phyloP scores from a whole-genome alignment of 2,113 vertebrate species.

The Eubucco bourcierii region DNA sequence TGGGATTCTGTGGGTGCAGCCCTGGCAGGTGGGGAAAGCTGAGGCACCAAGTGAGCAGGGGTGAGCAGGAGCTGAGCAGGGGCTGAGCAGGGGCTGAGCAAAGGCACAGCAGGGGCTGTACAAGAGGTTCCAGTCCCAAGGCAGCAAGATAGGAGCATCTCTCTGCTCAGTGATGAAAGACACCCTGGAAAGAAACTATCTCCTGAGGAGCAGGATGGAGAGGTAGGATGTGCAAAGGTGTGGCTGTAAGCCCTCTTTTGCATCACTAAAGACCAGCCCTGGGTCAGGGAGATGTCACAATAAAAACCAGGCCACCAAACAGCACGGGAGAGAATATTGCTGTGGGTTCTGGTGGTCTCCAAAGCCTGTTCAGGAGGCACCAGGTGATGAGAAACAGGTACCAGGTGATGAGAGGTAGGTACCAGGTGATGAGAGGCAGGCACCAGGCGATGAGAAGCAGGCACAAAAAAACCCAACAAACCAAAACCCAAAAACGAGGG shows the following conservation, averaged over 20 bases:
- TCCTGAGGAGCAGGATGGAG: rapidly evolving
- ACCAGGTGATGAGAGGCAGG: not conserved
- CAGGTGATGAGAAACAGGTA: rapidly evolving
- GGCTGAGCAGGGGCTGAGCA: no score
- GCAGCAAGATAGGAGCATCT: not conserved
- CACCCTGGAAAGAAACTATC: rapidly evolving
- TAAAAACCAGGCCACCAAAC: rapidly evolving
- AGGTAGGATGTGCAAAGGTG: rapidly evolving
- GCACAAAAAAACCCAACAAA: no score
- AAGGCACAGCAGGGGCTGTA: no score
- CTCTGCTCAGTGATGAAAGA: not conserved
- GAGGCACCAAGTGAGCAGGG: not conserved
- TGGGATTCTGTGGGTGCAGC: not conserved
- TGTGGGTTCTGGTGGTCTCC: not conserved
- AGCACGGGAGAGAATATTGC: not conserved
- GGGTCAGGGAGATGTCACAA: not conserved
- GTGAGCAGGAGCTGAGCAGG: no score
- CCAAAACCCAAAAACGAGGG: no score
- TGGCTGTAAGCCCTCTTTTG: not conserved
- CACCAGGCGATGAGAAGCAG: no score
- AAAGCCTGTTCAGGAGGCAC: not conserved
- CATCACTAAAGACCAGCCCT: rapidly evolving
- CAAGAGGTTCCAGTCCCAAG: no score
- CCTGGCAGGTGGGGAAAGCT: not conserved
- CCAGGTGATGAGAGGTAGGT: no score